These are phyloP conservation scores for Aurelia aurita DNA, from an alignment of 30 jellyfish, hydroid and myxozoan species.

Conservation along the genomic window DNA sequence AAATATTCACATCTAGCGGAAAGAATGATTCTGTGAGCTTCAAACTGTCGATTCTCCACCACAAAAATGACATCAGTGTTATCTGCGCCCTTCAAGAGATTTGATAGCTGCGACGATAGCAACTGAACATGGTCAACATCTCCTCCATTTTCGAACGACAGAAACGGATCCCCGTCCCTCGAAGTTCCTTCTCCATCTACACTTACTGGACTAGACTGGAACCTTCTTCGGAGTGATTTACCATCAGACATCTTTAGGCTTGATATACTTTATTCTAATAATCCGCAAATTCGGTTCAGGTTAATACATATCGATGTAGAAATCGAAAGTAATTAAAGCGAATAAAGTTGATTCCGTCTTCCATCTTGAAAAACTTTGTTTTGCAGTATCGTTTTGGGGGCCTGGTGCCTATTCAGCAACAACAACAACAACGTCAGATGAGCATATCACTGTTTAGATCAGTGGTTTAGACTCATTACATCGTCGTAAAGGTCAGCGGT, in stretches of 20 bases:
- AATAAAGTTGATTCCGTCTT: too few relatives aligned
- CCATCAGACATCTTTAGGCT: conserved; percentile 17
- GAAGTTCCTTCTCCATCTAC: conserved; percentile 29
- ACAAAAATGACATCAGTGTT: conserved; percentile 85
- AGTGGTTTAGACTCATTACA: too few relatives aligned
- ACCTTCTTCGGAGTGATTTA: conserved; percentile 3
- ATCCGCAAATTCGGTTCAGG: too few relatives aligned
- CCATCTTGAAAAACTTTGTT: too few relatives aligned
- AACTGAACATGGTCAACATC: conserved; percentile 80
- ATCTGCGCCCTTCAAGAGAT: conserved; percentile 76
- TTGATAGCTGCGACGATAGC: conserved; percentile 84
- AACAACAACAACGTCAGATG: too few relatives aligned
- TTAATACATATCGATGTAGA: too few relatives aligned
- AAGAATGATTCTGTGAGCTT: conserved; percentile 79
- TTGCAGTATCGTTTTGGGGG: too few relatives aligned
- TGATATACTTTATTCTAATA: too few relatives aligned
- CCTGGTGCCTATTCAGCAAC: too few relatives aligned
- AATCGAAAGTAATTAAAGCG: too few relatives aligned
- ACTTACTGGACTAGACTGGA: conserved; percentile 21
- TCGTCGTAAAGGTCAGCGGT: too few relatives aligned
- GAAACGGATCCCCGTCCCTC: conserved; percentile 13
- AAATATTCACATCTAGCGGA: conserved; percentile 96
- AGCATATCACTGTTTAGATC: too few relatives aligned
- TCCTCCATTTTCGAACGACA: conserved; percentile 39
- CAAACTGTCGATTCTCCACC: conserved; percentile 78